Base-by-base conservation (phyloP, 2,797 vertebrate species). In the Leuciscus waleckii region DNA sequence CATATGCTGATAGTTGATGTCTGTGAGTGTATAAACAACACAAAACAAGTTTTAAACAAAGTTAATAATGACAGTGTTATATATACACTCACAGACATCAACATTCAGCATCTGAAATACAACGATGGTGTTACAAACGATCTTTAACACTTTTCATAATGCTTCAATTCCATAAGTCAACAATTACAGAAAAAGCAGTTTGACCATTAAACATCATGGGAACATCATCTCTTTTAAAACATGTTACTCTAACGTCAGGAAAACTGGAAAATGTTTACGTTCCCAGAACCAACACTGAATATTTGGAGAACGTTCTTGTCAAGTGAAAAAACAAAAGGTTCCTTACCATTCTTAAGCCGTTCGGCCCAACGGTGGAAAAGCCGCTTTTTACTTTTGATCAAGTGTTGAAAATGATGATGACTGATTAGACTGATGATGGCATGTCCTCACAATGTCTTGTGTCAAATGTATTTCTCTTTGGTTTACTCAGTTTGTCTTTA, bases 401-500 rank as follows among this genome's bases (percentile, higher is more conserved):
- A 23, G 7, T 56, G 19, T 8, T 56, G 7, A 56, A 23, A 56
- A 23, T 56, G 51, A 56, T 56, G 51, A 56, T 23, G 8, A 23
- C 21, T 23, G 21, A 23, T 56, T 23, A 23, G 54, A 56, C 21
- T 56, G 54, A 56, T 9, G 54, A 23, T 23, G 16, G 5, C 16
- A 49, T 2, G 21, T 54, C 51, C 51, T 56, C 54, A 56, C 54
- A 56, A 9, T 56, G 54, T 56, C 21, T 49, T 49, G 46, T 49
- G 41, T 46, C 43, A 13, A 14, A 46, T 46, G 41, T 69, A 7
- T 56, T 69, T 84, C 6, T 84, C 32, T 67, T 74, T 7, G 76
- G 0, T 85, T 83, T 35, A 7, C 21, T 80, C 90, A 99, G 98
- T 99, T 96, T 19, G 97, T 98, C 63, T 99, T 99, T 92, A 97